These are phyloP conservation scores for Necrosyrtes monachus DNA, from an alignment of 2,797 vertebrate species.

Conservation along the genomic window DNA sequence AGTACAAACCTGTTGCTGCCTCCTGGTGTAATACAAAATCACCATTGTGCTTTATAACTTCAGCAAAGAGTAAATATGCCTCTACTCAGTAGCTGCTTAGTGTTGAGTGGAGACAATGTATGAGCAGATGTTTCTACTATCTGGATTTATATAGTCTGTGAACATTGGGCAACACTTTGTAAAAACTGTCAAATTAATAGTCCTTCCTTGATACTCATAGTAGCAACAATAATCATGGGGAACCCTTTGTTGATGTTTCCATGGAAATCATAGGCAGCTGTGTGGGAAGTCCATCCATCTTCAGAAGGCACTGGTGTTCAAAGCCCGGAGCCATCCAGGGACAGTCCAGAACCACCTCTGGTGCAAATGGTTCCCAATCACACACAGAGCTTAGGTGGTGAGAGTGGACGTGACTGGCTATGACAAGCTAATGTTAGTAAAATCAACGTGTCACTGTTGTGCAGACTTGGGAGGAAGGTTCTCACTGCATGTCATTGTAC, in stretches of 20 bases:
- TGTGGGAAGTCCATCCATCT: not conserved
- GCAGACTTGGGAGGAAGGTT: not conserved
- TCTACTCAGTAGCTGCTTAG: not conserved
- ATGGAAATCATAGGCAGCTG: not conserved
- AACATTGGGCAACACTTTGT: not conserved
- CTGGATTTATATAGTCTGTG: not conserved
- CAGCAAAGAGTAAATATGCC: not conserved
- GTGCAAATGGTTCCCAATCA: not conserved
- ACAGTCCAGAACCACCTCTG: not conserved
- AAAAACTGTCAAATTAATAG: not conserved
- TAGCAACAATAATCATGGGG: accelerated
- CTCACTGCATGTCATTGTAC: not conserved
- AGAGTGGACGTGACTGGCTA: not conserved
- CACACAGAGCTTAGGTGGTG: not conserved
- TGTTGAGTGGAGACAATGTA: not conserved
- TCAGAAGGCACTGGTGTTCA: not conserved
- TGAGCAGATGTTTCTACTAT: not conserved
- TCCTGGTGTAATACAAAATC: not conserved
- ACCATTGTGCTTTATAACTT: not conserved
- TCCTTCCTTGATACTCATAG: not conserved
- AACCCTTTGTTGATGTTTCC: not conserved
- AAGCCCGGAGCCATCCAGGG: not conserved
- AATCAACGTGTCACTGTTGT: not conserved
- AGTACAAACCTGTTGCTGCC: not conserved
- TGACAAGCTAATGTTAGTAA: not conserved